A percentile compares a stretch with the other conserved stretches of the same genome.
Conservation (phyloP, 2,113 vertebrate species). For the Callocephalon fimbriatum region DNA sequence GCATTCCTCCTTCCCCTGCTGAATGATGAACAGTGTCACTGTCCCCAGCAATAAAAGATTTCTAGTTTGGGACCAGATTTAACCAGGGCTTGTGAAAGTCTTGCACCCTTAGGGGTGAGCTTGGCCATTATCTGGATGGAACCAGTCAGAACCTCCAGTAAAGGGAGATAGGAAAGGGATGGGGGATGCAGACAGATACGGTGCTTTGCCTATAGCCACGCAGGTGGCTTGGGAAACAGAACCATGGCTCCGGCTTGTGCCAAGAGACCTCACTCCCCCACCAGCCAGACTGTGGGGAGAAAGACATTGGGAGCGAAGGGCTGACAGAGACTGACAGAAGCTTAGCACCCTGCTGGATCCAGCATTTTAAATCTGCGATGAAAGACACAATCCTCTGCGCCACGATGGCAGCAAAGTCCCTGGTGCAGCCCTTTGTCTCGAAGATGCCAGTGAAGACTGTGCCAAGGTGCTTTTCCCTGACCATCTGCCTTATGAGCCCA, state of each 20-base stretch:
- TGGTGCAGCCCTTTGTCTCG: conserved; percentile 56
- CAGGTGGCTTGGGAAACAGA: not conserved
- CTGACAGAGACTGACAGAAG: conserved; percentile 68
- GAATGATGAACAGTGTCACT: not conserved
- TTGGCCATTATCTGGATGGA: not conserved
- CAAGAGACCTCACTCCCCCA: conserved; percentile 15
- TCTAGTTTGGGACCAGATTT: not conserved
- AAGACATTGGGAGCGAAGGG: conserved; percentile 57
- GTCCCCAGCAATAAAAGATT: accelerated
- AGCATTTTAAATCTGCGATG: conserved; percentile 17
- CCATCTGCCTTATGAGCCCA: conserved; percentile 68
- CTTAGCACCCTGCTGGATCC: conserved; percentile 68
- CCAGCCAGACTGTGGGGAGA: conserved; percentile 59
- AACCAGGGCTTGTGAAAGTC: not conserved
- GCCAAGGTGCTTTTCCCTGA: conserved; percentile 71
- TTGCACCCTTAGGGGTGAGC: not conserved
- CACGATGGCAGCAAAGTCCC: not conserved
- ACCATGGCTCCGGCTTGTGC: not conserved
- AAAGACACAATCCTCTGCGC: not conserved
- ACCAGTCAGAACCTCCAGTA: not conserved
- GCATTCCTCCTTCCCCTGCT: not conserved
- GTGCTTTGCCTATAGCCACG: not conserved
- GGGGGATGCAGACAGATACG: not conserved
- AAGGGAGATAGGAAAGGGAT: not conserved
- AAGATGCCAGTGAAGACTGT: conserved; percentile 52